Evolutionary conservation across 2,113 vertebrate genomes (phyloP).

Genomic region (Tragelaphus strepsiceros): DNA sequence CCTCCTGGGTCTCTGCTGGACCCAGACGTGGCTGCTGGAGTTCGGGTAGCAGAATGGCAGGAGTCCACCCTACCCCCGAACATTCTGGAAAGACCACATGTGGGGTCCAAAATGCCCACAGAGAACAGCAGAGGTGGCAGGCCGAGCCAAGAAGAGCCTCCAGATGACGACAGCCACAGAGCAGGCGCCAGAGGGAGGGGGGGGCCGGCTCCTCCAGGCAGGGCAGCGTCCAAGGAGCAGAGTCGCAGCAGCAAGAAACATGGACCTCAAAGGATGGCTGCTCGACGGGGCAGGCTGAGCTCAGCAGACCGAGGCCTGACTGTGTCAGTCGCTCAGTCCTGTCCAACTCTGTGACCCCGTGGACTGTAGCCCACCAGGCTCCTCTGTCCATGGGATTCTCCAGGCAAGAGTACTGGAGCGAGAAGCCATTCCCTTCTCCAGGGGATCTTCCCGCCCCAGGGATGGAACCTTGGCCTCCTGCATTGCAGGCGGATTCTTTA

Average conservation of each 20-base stretch:
- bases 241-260: fast-evolving
- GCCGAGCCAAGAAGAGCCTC: background rate
- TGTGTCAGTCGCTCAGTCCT: background rate
- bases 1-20: background rate
- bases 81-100: background rate
- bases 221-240: background rate
- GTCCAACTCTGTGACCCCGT: background rate
- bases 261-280: fast-evolving
- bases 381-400: background rate
- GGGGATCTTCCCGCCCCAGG: background rate
- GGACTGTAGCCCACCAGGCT: background rate
- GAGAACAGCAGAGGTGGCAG: background rate
- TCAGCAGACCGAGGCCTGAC: background rate
- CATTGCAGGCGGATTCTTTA: background rate
- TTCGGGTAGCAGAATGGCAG: background rate
- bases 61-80: background rate
- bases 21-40: background rate
- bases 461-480: background rate
- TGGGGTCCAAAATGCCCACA: background rate
- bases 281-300: background rate
- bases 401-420: background rate
- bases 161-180: background rate
- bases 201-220: too few relatives aligned
- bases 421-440: background rate
- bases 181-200: background rate